These are phyloP conservation scores for Rugalucina vietnamica DNA, from an alignment of 2,888 invertebrate genomes.

Conservation along the genomic window DNA sequence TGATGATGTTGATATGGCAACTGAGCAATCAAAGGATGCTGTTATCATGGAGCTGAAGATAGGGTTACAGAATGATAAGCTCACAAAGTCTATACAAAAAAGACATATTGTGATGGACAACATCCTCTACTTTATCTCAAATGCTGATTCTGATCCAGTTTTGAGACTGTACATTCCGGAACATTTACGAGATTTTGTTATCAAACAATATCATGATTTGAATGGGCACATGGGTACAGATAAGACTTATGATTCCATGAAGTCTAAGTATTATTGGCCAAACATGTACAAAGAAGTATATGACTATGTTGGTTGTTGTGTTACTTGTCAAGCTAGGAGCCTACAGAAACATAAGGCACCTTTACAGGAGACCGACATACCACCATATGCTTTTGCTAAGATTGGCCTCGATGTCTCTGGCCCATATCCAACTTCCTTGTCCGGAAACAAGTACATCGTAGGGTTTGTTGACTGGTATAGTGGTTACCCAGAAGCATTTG, in stretches of 20 bases:
- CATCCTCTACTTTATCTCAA: neutral
- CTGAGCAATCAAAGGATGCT: neutral
- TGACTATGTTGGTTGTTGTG: neutral
- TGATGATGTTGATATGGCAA: neutral
- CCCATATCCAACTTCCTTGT: neutral
- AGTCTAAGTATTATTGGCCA: too few relatives aligned
- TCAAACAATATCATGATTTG: neutral
- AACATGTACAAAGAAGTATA: neutral
- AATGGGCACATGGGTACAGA: neutral
- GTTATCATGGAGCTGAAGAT: neutral
- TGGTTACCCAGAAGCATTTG: neutral
- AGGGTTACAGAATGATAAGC: slow-evolving; percentile 31
- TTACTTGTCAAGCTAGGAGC: too few relatives aligned
- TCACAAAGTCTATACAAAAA: too few relatives aligned
- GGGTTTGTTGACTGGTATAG: neutral
- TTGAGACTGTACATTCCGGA: neutral
- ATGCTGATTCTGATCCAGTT: neutral
- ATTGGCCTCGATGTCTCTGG: neutral
- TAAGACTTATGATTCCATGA: neutral
- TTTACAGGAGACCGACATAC: neutral
- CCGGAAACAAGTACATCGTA: neutral
- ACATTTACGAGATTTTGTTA: neutral
- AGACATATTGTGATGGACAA: too few relatives aligned
- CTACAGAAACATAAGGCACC: too few relatives aligned
- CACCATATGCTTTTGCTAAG: neutral